Conservation (phyloP, 2,888 invertebrate species). For the Melolontha melolontha region DNA sequence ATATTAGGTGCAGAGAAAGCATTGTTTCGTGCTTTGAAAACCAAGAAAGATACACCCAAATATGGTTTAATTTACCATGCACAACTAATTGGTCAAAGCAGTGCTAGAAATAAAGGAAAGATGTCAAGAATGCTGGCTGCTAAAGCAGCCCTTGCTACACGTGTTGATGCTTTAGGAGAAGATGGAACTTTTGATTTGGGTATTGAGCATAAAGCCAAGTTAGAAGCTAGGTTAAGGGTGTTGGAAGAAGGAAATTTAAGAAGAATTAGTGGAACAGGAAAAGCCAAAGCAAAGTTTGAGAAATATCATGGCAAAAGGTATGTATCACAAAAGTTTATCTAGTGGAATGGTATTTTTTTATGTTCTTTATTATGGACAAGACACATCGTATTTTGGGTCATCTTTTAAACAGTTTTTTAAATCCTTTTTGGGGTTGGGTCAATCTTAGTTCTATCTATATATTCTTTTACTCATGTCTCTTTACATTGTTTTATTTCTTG, state of each 20-base stretch:
- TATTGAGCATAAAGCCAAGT: constrained; percentile 87
- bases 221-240: constrained; percentile 83
- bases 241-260: constrained; percentile 88
- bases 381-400: no score
- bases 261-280: constrained; percentile 89
- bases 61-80: constrained; percentile 99
- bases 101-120: constrained; percentile 92
- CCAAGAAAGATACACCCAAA: constrained; percentile 98
- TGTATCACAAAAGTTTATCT: constrained; percentile 2
- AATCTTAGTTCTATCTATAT: no score
- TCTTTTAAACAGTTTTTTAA: no score
- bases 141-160: constrained; percentile 91
- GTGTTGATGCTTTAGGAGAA: constrained; percentile 97
- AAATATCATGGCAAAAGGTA: constrained; percentile 89
- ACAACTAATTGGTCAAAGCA: constrained; percentile 90
- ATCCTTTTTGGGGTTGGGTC: no score
- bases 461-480: no score
- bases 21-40: constrained; percentile 95
- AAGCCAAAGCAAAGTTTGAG: constrained; percentile 89
- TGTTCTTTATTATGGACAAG: neutral
- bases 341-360: neutral
- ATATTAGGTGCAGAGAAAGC: constrained; percentile 99
- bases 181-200: constrained; percentile 87
- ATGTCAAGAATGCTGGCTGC: constrained; percentile 97
- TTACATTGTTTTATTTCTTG: no score